These are phyloP conservation scores for Cacoxenus indagator DNA, from an alignment of 2,888 invertebrate genomes.

Conservation along the genomic window DNA sequence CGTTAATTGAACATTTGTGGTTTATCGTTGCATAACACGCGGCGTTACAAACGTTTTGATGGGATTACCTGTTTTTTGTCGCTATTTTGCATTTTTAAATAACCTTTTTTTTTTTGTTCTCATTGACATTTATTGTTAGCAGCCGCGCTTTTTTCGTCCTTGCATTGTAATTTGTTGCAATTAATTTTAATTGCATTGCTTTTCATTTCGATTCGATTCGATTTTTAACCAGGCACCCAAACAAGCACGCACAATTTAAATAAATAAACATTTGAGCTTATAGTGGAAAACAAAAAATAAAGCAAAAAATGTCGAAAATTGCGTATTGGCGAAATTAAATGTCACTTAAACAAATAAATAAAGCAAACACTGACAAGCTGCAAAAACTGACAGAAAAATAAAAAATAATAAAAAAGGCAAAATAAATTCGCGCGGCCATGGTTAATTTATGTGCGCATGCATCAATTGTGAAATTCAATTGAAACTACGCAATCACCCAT, in stretches of 20 bases:
- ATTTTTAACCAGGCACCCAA: conserved; percentile 41
- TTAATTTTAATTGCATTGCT: conserved; percentile 59
- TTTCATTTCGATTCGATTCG: conserved; percentile 47
- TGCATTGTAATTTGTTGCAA: conserved; percentile 53
- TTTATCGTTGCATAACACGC: background rate
- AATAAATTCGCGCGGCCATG: background rate
- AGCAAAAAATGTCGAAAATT: background rate
- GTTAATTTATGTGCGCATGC: background rate
- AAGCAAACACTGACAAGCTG: conserved; percentile 43
- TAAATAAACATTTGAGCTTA: conserved; percentile 45
- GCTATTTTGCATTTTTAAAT: background rate
- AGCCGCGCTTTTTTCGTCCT: conserved; percentile 25
- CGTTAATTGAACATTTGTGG: background rate
- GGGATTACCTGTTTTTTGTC: background rate
- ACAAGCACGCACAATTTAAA: conserved; percentile 45
- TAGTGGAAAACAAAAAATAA: conserved; percentile 20
- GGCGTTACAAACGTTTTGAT: background rate
- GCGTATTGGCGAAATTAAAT: conserved; percentile 33
- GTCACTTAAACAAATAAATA: conserved; percentile 55
- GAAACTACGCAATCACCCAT: background rate
- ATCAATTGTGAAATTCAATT: background rate
- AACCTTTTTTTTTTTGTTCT: background rate
- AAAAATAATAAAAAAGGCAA: conserved; percentile 9
- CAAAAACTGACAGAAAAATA: conserved; percentile 8
- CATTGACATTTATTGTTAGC: conserved; percentile 3